Conservation (phyloP, 2,888 invertebrate species). For the Caenorhabditis wallacei region DNA sequence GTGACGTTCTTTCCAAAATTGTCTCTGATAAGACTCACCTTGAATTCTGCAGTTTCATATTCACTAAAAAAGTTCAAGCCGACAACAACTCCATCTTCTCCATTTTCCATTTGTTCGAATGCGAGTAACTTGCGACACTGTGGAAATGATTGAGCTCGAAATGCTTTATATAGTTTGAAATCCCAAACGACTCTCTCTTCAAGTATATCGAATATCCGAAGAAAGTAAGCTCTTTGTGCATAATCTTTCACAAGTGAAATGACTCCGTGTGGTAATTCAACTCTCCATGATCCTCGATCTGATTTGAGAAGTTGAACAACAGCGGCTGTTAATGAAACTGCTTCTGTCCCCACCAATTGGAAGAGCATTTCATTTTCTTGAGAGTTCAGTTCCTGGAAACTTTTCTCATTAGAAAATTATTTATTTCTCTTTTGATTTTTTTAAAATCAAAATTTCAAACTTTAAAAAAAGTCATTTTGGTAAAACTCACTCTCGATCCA, state of each 20-base stretch:
- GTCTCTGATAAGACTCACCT: constrained; percentile 31
- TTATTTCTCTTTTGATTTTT: neutral
- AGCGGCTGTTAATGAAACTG: constrained; percentile 75
- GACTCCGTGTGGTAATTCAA: constrained; percentile 72
- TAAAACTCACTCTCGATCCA: constrained; percentile 56
- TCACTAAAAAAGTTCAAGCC: constrained; percentile 65
- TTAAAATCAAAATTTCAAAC: too few relatives aligned
- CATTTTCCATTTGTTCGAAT: constrained; percentile 67
- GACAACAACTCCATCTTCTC: constrained; percentile 48
- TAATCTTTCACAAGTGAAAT: constrained; percentile 76
- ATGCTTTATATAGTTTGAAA: constrained; percentile 77
- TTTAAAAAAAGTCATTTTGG: too few relatives aligned
- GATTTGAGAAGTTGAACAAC: constrained; percentile 75
- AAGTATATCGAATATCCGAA: constrained; percentile 76
- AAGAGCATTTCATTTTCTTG: constrained; percentile 67
- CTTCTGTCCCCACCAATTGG: constrained; percentile 68
- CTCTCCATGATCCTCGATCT: constrained; percentile 70
- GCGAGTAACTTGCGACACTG: constrained; percentile 71
- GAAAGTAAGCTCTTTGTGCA: constrained; percentile 73
- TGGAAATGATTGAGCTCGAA: constrained; percentile 70
- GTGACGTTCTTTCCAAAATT: neutral
- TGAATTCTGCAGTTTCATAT: constrained; percentile 61
- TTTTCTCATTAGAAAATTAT: too few relatives aligned
- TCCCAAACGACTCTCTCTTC: constrained; percentile 72
- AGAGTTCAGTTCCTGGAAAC: constrained; percentile 58